Evolutionary conservation across 2,888 invertebrate species (phyloP).

Genomic region (Cyclophora albipunctata): DNA sequence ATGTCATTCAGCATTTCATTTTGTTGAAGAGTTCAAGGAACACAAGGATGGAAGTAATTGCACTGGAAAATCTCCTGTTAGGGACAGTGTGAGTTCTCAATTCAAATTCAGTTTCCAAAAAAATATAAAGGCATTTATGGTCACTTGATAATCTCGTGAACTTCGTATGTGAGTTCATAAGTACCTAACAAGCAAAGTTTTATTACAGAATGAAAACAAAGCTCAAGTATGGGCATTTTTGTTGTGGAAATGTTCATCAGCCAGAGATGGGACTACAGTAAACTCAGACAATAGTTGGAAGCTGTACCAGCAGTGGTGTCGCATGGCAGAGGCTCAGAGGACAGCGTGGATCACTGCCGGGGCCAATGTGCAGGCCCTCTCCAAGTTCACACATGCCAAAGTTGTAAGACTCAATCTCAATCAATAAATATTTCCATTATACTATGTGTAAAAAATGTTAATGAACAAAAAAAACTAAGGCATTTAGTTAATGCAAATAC

Average conservation of each 20-base stretch:
- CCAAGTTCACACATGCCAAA: conserved; percentile 80
- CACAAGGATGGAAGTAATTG: conserved; percentile 80
- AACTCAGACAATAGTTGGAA: conserved; percentile 83
- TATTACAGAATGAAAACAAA: conserved; percentile 81
- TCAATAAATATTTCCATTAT: not conserved
- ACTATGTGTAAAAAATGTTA: not conserved
- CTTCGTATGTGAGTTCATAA: too few relatives aligned
- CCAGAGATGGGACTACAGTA: conserved; percentile 57
- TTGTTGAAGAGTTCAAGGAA: conserved; percentile 84
- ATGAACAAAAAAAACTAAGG: too few relatives aligned
- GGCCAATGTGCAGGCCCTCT: conserved; percentile 82
- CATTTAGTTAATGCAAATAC: too few relatives aligned
- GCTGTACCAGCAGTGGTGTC: conserved; percentile 88
- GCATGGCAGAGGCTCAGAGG: conserved; percentile 82
- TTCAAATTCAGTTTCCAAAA: too few relatives aligned
- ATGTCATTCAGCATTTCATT: conserved; percentile 87
- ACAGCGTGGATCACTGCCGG: conserved; percentile 89
- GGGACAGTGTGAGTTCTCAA: conserved; percentile 76
- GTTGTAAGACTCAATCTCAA: conserved; percentile 61
- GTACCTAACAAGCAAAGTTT: not conserved
- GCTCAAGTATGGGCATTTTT: conserved; percentile 91
- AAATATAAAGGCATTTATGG: too few relatives aligned
- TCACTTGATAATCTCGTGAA: too few relatives aligned
- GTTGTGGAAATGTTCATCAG: conserved; percentile 81
- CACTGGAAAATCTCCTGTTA: conserved; percentile 77